These are phyloP conservation scores for Drosophila tanythrix DNA, from an alignment of 2,888 invertebrate species.

Conservation along the genomic window DNA sequence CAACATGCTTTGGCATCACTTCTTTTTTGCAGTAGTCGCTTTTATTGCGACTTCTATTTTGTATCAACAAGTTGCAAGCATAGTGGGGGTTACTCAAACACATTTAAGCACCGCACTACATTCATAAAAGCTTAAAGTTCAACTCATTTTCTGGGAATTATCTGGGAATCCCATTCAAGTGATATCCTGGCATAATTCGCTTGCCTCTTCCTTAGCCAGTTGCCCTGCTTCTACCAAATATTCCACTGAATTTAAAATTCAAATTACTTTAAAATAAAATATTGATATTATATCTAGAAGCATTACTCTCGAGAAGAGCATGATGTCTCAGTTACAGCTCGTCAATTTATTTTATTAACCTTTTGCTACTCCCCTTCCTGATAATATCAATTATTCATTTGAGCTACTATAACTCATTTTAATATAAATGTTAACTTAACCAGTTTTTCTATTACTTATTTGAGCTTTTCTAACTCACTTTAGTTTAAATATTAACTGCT, in stretches of 20 bases:
- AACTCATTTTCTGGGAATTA: neutral
- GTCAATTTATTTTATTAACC: neutral
- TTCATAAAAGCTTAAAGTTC: neutral
- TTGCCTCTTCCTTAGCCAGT: neutral
- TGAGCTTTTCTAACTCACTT: neutral
- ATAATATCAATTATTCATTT: neutral
- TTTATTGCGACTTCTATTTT: slow-evolving; percentile 5
- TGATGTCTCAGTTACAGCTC: neutral
- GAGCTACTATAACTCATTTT: neutral
- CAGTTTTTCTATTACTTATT: neutral
- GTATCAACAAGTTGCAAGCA: slow-evolving; percentile 15
- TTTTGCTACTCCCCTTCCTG: neutral
- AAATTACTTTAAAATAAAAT: neutral
- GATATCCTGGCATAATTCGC: neutral
- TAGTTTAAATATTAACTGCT: too few species aligned
- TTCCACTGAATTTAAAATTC: neutral
- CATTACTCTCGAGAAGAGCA: neutral
- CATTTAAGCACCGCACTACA: neutral
- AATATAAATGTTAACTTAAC: neutral
- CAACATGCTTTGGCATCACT: slow-evolving; percentile 10
- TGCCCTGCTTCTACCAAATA: neutral
- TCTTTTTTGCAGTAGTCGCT: neutral
- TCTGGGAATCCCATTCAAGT: neutral
- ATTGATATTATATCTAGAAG: neutral
- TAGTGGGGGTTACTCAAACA: neutral